phyloP scores from a whole-genome alignment of 53 echinoderm and acorn worm genomes.

The Apostichopus leukothele region DNA sequence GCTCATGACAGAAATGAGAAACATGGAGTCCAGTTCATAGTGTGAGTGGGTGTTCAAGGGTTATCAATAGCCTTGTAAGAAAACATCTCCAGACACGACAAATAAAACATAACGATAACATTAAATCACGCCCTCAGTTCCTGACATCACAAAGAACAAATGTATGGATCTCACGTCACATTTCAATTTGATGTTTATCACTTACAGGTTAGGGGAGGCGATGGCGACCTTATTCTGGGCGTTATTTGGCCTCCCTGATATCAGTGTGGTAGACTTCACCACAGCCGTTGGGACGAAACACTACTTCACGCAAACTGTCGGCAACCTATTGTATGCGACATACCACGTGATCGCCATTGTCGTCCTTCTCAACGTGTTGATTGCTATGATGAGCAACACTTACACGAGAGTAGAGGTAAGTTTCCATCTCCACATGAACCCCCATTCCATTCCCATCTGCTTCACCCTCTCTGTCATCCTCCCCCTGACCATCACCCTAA shows the following conservation, averaged over 20 bases:
- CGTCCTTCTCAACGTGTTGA: constrained; percentile 91
- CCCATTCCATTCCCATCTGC: background rate
- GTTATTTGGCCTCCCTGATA: constrained; percentile 87
- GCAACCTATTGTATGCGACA: constrained; percentile 84
- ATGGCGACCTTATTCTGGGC: constrained; percentile 97
- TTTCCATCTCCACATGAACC: background rate
- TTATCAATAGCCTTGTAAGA: too few species aligned
- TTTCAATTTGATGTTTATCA: too few species aligned
- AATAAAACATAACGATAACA: too few species aligned
- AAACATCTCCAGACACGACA: too few species aligned
- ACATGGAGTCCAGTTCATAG: too few species aligned
- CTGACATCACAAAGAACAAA: too few species aligned
- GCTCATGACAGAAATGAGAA: too few species aligned
- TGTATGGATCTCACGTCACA: too few species aligned
- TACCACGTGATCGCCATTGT: constrained; percentile 95
- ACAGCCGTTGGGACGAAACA: constrained; percentile 57
- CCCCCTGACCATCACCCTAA: background rate
- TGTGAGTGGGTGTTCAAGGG: too few species aligned
- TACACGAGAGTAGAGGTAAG: constrained; percentile 97
- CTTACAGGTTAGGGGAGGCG: constrained; percentile 67
- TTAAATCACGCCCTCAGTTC: too few species aligned
- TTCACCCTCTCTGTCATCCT: background rate
- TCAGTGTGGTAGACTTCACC: constrained; percentile 66
- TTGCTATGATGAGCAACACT: constrained; percentile 99
- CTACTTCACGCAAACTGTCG: constrained; percentile 82